A percentile compares a stretch with the other conserved stretches of the same genome.
These are phyloP conservation scores for Stenoptilia bipunctidactyla DNA, from an alignment of 2,888 invertebrate genomes.

Conservation along the genomic window DNA sequence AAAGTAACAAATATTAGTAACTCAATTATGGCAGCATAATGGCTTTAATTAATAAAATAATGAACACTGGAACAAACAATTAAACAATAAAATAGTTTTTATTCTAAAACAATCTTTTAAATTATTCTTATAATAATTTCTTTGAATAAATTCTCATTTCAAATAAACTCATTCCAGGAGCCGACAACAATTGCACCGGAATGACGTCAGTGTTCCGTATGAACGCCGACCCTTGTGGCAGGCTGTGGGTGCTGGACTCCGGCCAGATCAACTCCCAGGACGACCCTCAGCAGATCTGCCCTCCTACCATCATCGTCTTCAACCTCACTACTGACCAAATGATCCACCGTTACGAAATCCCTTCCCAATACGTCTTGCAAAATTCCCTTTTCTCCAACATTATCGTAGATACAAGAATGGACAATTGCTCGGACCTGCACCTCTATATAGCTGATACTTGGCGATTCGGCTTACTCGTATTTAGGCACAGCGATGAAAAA, in stretches of 20 bases:
- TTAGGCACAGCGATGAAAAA: conserved; percentile 67
- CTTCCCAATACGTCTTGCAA: conserved; percentile 74
- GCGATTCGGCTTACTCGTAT: conserved; percentile 75
- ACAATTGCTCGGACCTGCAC: conserved; percentile 73
- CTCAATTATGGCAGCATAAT: no score
- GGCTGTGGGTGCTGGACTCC: conserved; percentile 85
- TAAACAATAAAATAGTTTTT: no score
- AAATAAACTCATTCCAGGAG: conserved; percentile 36
- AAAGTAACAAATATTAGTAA: no score
- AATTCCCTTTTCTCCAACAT: conserved; percentile 78
- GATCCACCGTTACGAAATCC: conserved; percentile 75
- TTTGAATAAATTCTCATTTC: no score
- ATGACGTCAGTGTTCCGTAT: conserved; percentile 84
- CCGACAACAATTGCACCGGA: conserved; percentile 69
- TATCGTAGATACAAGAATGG: conserved; percentile 71
- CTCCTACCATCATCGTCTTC: conserved; percentile 80
- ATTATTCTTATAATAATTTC: no score
- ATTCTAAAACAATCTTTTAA: no score
- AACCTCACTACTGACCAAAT: conserved; percentile 76
- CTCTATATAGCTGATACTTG: conserved; percentile 80
- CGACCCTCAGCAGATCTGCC: conserved; percentile 77
- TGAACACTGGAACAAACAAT: no score
- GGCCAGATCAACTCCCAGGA: conserved; percentile 79
- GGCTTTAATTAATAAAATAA: no score
- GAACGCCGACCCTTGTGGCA: conserved; percentile 79